A percentile compares a stretch with the other conserved stretches of the same genome.
Conservation (phyloP, 2,888 invertebrate genomes). For the Isoperla grammatica region DNA sequence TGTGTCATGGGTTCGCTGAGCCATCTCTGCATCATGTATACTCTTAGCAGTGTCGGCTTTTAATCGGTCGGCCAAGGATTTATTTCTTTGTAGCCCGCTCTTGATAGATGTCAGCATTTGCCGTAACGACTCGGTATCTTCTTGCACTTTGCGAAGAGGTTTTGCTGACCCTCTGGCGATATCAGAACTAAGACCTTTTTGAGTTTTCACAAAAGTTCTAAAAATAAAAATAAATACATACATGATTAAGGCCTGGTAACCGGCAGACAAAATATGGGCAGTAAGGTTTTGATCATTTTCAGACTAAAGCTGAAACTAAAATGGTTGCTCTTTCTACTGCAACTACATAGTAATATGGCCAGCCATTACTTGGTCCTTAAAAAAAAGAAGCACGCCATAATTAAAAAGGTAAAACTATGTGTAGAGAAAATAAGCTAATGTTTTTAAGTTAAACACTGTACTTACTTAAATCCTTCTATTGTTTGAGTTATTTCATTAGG, state of each 20-base stretch:
- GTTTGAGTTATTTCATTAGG: conserved; percentile 73
- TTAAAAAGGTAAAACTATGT: too few species aligned
- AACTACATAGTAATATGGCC: not conserved
- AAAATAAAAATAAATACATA: conserved; percentile 29
- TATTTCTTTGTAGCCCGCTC: conserved; percentile 56
- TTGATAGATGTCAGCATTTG: conserved; percentile 56
- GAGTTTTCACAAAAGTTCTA: conserved; percentile 73
- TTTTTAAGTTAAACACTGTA: too few species aligned
- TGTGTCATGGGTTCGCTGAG: conserved; percentile 70
- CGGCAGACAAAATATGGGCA: not conserved
- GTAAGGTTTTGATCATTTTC: not conserved
- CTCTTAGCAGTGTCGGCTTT: conserved; percentile 68
- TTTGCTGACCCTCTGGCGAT: conserved; percentile 66
- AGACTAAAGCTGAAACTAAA: conserved; percentile 1
- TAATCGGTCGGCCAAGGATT: conserved; percentile 55
- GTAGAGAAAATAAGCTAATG: too few species aligned
- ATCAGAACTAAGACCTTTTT: conserved; percentile 75
- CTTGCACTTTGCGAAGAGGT: conserved; percentile 56
- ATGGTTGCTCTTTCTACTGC: not conserved
- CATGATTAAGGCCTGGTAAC: too few species aligned
- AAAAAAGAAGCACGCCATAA: too few species aligned
- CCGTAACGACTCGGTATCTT: conserved; percentile 55
- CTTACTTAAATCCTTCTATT: conserved; percentile 70
- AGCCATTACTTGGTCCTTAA: too few species aligned
- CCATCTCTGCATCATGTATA: conserved; percentile 64